Percentiles rank a stretch among this genome's conserved stretches.
phyloP scores from a whole-genome alignment of 2,797 vertebrate genomes.

The Syngnathus acus region DNA sequence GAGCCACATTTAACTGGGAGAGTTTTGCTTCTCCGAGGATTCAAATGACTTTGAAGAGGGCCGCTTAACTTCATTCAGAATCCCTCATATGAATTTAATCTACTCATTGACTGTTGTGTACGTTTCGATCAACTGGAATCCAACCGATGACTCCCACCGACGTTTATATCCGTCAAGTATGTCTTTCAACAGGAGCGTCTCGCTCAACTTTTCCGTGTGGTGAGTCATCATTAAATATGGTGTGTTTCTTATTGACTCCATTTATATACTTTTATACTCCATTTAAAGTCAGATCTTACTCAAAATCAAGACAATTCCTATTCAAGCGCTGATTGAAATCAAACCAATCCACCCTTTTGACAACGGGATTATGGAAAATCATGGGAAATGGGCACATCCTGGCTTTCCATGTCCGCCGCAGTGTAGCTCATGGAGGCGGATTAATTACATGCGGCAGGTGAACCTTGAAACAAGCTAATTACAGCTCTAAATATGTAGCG shows the following conservation, averaged over 20 bases:
- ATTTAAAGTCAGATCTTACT: neutral
- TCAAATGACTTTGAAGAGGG: neutral
- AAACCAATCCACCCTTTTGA: too few species aligned
- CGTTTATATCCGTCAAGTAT: too few species aligned
- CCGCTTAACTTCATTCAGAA: neutral
- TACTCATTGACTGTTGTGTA: neutral
- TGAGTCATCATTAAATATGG: too few species aligned
- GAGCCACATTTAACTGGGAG: neutral
- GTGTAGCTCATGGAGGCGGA: slow-evolving; percentile 6
- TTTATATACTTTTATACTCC: too few species aligned
- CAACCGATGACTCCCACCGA: too few species aligned
- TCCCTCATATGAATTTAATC: neutral
- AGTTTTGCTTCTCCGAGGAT: neutral
- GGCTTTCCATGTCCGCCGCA: neutral
- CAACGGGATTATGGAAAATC: neutral
- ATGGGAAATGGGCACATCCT: neutral
- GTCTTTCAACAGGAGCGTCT: too few species aligned
- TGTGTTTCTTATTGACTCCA: too few species aligned
- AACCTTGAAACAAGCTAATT: slow-evolving; percentile 65
- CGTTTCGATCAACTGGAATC: neutral
- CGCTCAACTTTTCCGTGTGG: too few species aligned
- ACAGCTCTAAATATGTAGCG: slow-evolving; percentile 62
- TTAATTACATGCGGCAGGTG: slow-evolving; percentile 39
- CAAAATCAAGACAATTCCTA: neutral
- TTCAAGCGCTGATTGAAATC: neutral